phyloP scores from a whole-genome alignment of 2,888 invertebrate genomes.

The Perizoma flavofasciatum region DNA sequence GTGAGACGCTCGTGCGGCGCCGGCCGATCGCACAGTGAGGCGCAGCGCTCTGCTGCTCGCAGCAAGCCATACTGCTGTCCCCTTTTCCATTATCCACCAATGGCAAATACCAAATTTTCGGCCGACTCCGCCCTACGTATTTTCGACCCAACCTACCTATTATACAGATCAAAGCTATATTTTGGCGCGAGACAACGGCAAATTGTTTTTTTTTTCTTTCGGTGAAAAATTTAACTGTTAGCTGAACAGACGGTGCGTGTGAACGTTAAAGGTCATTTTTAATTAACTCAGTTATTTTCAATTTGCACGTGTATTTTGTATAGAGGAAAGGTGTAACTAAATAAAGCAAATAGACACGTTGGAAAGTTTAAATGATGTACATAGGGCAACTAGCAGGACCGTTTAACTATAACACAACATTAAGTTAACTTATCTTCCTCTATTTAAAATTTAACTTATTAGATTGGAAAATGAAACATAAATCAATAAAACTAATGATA shows the following conservation, averaged over 20 bases:
- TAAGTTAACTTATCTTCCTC: no score
- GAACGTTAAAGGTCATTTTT: slow-evolving; percentile 34
- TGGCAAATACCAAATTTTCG: slow-evolving; percentile 39
- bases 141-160: slow-evolving; percentile 70
- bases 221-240: slow-evolving; percentile 45
- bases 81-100: slow-evolving; percentile 58
- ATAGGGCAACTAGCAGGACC: no score
- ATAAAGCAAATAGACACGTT: no score
- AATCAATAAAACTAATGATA: no score
- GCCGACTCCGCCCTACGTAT: slow-evolving; percentile 61
- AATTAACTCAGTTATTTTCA: slow-evolving; percentile 21
- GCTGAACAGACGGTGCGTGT: slow-evolving; percentile 23
- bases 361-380: no score
- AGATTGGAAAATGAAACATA: no score
- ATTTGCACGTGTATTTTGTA: neutral
- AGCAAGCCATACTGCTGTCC: slow-evolving; percentile 45
- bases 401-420: no score
- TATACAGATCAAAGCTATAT: slow-evolving; percentile 69
- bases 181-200: slow-evolving; percentile 60
- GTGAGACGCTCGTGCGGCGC: slow-evolving; percentile 47
- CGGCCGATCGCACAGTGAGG: slow-evolving; percentile 60
- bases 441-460: no score
- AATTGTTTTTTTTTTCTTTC: slow-evolving; percentile 66
- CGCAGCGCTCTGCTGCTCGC: slow-evolving; percentile 42
- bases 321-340: no score